Evolutionary conservation across 2,888 invertebrate genomes (phyloP).

Genomic region (Anthrax anthrax): DNA sequence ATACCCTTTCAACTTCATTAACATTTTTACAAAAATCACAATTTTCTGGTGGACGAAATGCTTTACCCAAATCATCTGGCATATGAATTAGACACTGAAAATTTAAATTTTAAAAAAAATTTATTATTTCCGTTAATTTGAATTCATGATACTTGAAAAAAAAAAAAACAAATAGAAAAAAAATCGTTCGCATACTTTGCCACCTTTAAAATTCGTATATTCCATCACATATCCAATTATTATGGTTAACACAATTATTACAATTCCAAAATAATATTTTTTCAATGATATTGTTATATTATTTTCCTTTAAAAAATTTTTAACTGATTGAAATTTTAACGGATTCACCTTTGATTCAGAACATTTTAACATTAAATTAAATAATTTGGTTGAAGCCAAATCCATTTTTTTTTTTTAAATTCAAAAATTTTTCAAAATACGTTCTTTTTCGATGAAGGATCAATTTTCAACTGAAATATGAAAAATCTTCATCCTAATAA

Average conservation of each 20-base stretch:
- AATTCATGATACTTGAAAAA: too few species aligned
- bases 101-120: not conserved
- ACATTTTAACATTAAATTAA: slow-evolving; percentile 7
- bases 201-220: slow-evolving; percentile 1
- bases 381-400: not conserved
- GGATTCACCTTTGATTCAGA: slow-evolving; percentile 4
- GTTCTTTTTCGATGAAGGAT: too few species aligned
- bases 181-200: slow-evolving; percentile 2
- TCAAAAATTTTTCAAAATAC: too few species aligned
- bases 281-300: not conserved
- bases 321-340: slow-evolving; percentile 2
- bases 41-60: slow-evolving; percentile 64
- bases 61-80: slow-evolving; percentile 14
- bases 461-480: too few species aligned
- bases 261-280: not conserved
- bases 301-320: slow-evolving; percentile 1
- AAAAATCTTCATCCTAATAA: too few species aligned
- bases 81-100: slow-evolving; percentile 14
- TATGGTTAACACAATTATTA: not conserved
- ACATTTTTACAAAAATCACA: slow-evolving; percentile 64
- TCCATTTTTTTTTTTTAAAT: slow-evolving; percentile 1
- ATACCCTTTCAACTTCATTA: slow-evolving; percentile 46
- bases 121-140: too few species aligned
- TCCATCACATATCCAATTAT: not conserved
- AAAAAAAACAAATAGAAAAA: too few species aligned